Evolutionary conservation across 2,797 vertebrate genomes (phyloP).

Genomic region (Megaceryle alcyon): DNA sequence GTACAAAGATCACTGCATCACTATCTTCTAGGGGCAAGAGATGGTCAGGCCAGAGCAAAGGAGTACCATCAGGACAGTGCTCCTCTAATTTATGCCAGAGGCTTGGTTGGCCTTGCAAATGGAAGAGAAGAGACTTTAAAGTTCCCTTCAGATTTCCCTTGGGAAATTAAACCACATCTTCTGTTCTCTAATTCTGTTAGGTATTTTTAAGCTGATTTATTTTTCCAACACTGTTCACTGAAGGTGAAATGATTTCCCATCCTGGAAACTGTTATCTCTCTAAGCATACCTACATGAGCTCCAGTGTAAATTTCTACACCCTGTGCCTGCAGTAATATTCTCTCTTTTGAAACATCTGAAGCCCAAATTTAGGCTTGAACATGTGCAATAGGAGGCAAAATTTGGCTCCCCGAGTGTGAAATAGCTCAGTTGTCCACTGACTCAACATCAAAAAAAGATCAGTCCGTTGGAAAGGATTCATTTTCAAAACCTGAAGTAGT

Average conservation of each 20-base stretch:
- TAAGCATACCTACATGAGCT: background rate
- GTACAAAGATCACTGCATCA: background rate
- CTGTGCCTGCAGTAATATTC: background rate
- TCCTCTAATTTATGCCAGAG: background rate
- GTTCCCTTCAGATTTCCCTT: background rate
- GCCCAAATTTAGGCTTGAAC: constrained; percentile 26
- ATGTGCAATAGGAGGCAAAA: background rate
- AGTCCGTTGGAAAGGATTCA: background rate
- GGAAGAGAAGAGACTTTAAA: background rate
- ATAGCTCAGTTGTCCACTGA: constrained; percentile 27
- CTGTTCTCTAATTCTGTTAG: background rate
- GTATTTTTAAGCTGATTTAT: background rate
- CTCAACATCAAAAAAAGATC: background rate
- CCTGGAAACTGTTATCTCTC: background rate
- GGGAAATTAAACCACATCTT: background rate
- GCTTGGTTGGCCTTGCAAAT: background rate
- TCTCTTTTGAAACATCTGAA: constrained; percentile 9
- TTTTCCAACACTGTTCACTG: background rate
- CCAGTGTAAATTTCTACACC: background rate
- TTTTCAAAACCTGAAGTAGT: background rate
- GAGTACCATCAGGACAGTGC: background rate
- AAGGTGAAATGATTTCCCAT: background rate
- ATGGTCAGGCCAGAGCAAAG: background rate
- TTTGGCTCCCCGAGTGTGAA: constrained; percentile 36
- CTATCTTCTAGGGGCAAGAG: background rate